Evolutionary conservation across 2,113 vertebrate species (phyloP), one percentile per base, ranked within the genome.

Genomic region (Sardina pilchardus): DNA sequence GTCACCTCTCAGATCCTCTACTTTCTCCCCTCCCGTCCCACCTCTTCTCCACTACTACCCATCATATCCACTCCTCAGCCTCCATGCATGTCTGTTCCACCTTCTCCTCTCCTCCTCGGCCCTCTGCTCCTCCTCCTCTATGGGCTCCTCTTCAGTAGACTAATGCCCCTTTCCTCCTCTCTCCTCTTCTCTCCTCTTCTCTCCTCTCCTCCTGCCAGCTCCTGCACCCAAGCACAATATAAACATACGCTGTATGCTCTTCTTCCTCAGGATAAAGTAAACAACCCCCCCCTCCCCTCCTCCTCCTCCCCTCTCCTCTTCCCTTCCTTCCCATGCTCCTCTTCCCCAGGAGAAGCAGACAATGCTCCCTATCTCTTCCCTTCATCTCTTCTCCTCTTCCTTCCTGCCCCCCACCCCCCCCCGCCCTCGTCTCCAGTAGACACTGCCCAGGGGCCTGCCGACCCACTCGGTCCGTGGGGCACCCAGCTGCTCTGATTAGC

Each of bases 401-500:
- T 75, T 75, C 67, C 67, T 71, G 67, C 30, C 1, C 50, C 50
- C 16, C 17, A n/a, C 16, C 16, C 50, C 50, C 12, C 50, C 50
- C 50, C 50, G 16, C 81, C 24, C 43, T 39, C 48, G 17, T 24
- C 67, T 43, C 36, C 30, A 36, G 56, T 78, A 81, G 47, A 34
- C 47, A 36, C 34, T 36, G 75, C 82, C 12, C n/a, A 47, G 34
- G 34, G 44, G 21, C 24, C 16, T n/a, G 48, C 75, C 36, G 26
- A 85, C 67, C 67, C 67, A 75, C 67, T 75, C 26, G 3, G 2
- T 36, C 67, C 67, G 12, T 10, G 36, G 67, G 67, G 36, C 47
- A 81, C 47, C 67, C 82, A 82, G 50, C 67, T 81, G 81, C 48
- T 7, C 42, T 85, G 43, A 53, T 85, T 53, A 80, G 67, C 47